A percentile compares a stretch with the other conserved stretches of the same genome.
These are phyloP conservation scores for Alaudala cheleensis DNA, from an alignment of 2,113 vertebrate genomes.

Conservation along the genomic window DNA sequence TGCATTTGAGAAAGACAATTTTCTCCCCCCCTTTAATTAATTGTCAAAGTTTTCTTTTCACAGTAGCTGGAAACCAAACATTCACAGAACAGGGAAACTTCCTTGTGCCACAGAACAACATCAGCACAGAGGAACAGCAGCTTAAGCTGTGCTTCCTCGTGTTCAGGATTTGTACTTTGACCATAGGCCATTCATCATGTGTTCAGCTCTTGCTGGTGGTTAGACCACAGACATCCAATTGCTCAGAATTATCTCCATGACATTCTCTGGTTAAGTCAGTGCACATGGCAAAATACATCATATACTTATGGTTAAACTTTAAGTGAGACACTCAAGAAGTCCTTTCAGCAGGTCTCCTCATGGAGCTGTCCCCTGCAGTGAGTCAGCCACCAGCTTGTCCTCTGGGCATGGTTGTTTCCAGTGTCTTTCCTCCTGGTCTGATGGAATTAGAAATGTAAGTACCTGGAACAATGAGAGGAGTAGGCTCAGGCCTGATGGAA, in stretches of 20 bases:
- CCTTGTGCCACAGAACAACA: slow-evolving; percentile 6
- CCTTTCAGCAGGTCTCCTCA: background rate
- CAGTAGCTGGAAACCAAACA: slow-evolving; percentile 32
- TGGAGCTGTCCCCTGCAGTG: background rate
- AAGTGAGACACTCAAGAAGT: background rate
- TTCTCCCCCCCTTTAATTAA: background rate
- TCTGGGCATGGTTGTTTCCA: background rate
- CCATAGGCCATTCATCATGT: slow-evolving; percentile 50
- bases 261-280: slow-evolving; percentile 46
- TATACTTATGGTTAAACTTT: slow-evolving; percentile 15
- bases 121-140: background rate
- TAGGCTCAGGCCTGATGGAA: slow-evolving; percentile 8
- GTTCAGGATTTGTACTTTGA: slow-evolving; percentile 59
- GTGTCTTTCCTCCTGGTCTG: background rate
- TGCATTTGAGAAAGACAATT: background rate
- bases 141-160: background rate
- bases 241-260: slow-evolving; percentile 51
- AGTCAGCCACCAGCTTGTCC: background rate
- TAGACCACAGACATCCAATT: slow-evolving; percentile 66
- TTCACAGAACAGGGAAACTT: background rate
- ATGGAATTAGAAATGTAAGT: slow-evolving; percentile 17
- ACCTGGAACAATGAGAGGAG: background rate
- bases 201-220: slow-evolving; percentile 41
- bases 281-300: slow-evolving; percentile 40
- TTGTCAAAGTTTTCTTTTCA: background rate